A percentile compares a stretch with the other conserved stretches of the same genome.
Conservation (phyloP, 2,113 vertebrate species). For the Rattus norvegicus region DNA sequence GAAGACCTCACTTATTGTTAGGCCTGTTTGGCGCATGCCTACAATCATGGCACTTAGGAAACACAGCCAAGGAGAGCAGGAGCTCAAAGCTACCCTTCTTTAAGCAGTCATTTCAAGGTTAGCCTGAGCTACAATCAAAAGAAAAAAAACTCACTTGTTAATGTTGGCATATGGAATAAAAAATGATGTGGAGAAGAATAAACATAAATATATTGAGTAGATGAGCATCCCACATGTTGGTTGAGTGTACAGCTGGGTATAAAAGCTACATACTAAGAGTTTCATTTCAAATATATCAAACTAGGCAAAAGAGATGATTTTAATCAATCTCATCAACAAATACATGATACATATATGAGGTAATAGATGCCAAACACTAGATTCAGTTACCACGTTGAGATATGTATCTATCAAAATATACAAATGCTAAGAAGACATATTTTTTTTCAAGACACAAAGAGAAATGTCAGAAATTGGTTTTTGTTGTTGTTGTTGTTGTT, state of each 20-base stretch:
- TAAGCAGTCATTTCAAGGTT: background rate
- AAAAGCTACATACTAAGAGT: background rate
- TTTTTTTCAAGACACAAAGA: background rate
- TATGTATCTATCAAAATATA: background rate
- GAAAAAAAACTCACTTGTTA: background rate
- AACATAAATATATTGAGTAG: background rate
- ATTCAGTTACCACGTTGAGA: background rate
- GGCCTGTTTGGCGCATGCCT: background rate
- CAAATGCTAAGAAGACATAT: background rate
- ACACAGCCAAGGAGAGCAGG: background rate
- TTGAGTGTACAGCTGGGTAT: background rate
- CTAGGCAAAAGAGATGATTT: background rate
- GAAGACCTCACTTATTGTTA: background rate
- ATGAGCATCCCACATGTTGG: background rate
- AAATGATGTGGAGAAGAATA: background rate
- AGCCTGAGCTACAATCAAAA: background rate
- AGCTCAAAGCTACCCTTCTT: background rate
- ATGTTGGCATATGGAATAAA: background rate
- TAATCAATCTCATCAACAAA: background rate
- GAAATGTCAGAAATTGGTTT: background rate
- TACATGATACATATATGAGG: background rate
- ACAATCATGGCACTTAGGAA: background rate
- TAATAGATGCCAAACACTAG: background rate
- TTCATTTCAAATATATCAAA: background rate
- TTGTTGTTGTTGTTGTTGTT: too few relatives aligned